phyloP scores from a whole-genome alignment of 2,888 invertebrate species.

The Rotaria sp. region DNA sequence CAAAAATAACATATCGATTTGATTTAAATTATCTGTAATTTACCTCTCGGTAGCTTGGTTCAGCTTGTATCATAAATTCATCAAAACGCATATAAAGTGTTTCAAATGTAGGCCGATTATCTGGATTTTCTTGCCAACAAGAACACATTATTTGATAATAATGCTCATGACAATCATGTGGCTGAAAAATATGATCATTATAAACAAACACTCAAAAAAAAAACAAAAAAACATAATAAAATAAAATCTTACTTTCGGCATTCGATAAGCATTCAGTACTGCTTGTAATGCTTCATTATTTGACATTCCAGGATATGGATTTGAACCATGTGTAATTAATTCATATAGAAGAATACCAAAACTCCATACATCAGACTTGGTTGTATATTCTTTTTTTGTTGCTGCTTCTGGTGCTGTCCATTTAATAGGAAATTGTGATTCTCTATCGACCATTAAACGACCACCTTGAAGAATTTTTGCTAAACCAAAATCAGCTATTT shows the following conservation, averaged over 20 bases:
- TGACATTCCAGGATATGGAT: slow-evolving; percentile 41
- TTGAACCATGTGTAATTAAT: slow-evolving; percentile 38
- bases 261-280: slow-evolving; percentile 36
- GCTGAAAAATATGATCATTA: not conserved
- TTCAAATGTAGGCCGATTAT: slow-evolving; percentile 40
- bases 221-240: not conserved
- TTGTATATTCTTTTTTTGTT: slow-evolving; percentile 64
- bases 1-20: not conserved
- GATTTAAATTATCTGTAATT: not conserved
- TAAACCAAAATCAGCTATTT: slow-evolving; percentile 89
- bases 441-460: slow-evolving; percentile 52
- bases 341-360: slow-evolving; percentile 40
- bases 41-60: slow-evolving; percentile 37
- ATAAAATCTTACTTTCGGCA: slow-evolving; percentile 29
- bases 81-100: slow-evolving; percentile 40
- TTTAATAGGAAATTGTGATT: slow-evolving; percentile 61
- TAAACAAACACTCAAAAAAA: not conserved
- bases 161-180: slow-evolving; percentile 31
- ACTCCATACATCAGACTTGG: slow-evolving; percentile 40
- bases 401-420: slow-evolving; percentile 61
- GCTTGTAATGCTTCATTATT: slow-evolving; percentile 39
- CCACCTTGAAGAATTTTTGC: slow-evolving; percentile 82
- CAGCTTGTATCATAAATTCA: slow-evolving; percentile 39
- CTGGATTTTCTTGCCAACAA: slow-evolving; percentile 39
- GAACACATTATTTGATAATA: slow-evolving; percentile 39